Evolutionary conservation across 1,140 invertebrate genomes (phyloP).

Genomic region (Chlorops oryzae): DNA sequence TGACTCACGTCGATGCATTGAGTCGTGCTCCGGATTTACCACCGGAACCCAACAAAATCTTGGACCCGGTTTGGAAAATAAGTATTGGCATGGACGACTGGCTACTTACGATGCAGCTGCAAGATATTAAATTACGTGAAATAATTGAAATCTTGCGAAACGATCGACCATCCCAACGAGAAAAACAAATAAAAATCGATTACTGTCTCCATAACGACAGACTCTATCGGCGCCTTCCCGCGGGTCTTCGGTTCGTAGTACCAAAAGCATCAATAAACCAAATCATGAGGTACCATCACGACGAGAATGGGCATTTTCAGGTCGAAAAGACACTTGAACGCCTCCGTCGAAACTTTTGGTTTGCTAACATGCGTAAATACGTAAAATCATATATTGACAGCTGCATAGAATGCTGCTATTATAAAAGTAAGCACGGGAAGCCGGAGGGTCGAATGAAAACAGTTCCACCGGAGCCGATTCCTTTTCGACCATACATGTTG

Average conservation of each 20-base stretch:
- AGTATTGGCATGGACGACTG: background rate
- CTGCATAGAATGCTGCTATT: conserved; percentile 27
- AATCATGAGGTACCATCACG: conserved; percentile 16
- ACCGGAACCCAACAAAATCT: background rate
- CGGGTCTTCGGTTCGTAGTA: conserved; percentile 4
- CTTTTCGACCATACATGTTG: conserved; percentile 33
- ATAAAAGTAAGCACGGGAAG: conserved; percentile 20
- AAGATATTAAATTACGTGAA: background rate
- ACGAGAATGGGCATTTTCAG: conserved; percentile 27
- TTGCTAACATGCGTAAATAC: conserved; percentile 27
- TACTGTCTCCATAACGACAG: conserved; percentile 6
- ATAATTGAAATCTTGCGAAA: conserved; percentile 1
- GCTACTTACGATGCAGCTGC: conserved; percentile 7
- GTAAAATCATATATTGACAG: conserved; percentile 18
- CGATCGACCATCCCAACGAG: background rate
- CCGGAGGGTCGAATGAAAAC: conserved; percentile 22
- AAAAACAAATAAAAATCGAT: conserved; percentile 9
- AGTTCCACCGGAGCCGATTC: conserved; percentile 27
- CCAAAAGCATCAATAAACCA: conserved; percentile 10
- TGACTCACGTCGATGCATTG: conserved; percentile 22
- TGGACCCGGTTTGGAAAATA: conserved; percentile 1
- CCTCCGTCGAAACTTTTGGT: conserved; percentile 24
- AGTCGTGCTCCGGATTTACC: conserved; percentile 5
- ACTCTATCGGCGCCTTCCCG: background rate
- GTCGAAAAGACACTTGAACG: conserved; percentile 20